Evolutionary conservation across 2,888 invertebrate genomes (phyloP).

Genomic region (Pediacus dermestoides): DNA sequence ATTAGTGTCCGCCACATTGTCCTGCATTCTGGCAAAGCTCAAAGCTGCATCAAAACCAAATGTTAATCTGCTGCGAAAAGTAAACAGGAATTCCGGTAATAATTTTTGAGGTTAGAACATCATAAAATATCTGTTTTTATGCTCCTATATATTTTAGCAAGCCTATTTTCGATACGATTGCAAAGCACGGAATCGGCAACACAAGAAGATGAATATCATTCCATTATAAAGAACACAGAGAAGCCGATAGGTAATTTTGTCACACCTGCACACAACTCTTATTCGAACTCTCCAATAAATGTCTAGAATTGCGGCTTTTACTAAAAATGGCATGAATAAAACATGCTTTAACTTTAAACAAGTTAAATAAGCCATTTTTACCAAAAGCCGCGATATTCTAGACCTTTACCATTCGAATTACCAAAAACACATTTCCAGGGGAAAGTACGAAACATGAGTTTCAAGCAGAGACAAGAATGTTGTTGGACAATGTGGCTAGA

Average conservation of each 20-base stretch:
- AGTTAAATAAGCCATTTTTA: no score
- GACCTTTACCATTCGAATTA: no score
- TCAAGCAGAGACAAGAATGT: slow-evolving; percentile 93
- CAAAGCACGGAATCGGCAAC: slow-evolving; percentile 40
- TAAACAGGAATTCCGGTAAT: slow-evolving; percentile 15
- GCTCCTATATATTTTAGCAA: slow-evolving; percentile 12
- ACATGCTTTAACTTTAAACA: no score
- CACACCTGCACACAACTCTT: slow-evolving; percentile 9
- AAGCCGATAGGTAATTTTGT: slow-evolving; percentile 56
- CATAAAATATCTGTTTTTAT: slow-evolving; percentile 11
- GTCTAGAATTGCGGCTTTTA: no score
- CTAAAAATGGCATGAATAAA: slow-evolving; percentile 2
- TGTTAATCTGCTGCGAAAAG: slow-evolving; percentile 3
- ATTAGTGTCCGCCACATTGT: slow-evolving; percentile 17
- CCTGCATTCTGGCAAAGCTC: slow-evolving; percentile 21
- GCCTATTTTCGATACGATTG: slow-evolving; percentile 13
- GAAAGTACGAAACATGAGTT: slow-evolving; percentile 76
- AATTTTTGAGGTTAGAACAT: slow-evolving; percentile 17
- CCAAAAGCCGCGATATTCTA: no score
- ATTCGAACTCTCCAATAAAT: background rate
- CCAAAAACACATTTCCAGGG: slow-evolving; percentile 47
- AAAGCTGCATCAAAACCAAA: slow-evolving; percentile 10
- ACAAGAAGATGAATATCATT: slow-evolving; percentile 53
- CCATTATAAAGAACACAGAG: slow-evolving; percentile 61
- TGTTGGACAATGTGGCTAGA: slow-evolving; percentile 94